Base-by-base conservation (phyloP, 37 sponge, comb jelly and placozoan genomes). In the Ephydatia muelleri region DNA sequence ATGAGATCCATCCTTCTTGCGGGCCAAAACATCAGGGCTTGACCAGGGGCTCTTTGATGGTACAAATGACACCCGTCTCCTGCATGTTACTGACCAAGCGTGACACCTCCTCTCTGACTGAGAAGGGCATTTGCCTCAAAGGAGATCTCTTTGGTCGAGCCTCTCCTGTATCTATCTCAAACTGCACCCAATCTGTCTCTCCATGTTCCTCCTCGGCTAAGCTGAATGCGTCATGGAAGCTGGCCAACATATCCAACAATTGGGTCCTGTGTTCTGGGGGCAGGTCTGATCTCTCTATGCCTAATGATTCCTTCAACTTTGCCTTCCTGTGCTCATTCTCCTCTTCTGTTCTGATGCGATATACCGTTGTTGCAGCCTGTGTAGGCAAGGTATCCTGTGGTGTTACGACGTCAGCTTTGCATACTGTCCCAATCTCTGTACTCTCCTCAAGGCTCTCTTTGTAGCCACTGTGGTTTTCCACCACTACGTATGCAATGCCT, bases 121-220 rank as follows among this genome's bases (percentile, higher is more conserved):
- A 72, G 32, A 73, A 83, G 19, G 89, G 84, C 84, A 82, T 82
- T 32, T 72, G 19, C 14, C 78, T 43, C 4, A 57, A 49, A 32
- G 76, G 71, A 43, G 86, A 87, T 38, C 40, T 75, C 35, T 67
- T 86, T 67, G 87, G 91, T 6, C n/a, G 32, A 26, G 83, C 57
- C 39, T 86, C 83, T n/a, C 91, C 87, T 16, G 87, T 86, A 33
- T 82, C 48, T 27, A 82, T 86, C 47, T 43, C 39, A 21, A 85
- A 65, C 65, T 85, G 71, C n/a, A 77, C 87, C 71, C 86, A n/a
- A 29, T 80, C 73, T n/a, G 86, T 78, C 48, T 91, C 87, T 69
- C 91, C 87, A 2, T 77, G 47, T 36, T 87, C 87, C 5, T 33
- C 76, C 30, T 31, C 36, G 12, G 75, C 88, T 48, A 87, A 28